Base-by-base conservation (phyloP, 2,113 vertebrate species). In the Tachycineta bicolor region DNA sequence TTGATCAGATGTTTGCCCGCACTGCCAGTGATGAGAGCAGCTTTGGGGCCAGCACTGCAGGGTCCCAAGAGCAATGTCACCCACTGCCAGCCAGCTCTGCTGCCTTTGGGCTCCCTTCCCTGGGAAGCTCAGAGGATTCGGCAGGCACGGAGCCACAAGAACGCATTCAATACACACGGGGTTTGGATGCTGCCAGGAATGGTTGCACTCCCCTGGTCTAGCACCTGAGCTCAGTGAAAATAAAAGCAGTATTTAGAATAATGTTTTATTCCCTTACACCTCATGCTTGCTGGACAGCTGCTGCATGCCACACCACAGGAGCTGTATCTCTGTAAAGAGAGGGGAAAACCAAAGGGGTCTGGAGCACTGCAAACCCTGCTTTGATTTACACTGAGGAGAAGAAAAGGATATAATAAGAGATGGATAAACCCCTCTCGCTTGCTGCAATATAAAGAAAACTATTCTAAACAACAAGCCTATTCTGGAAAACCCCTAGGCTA, bases 391-490 rank as follows among this genome's bases (percentile, higher is more conserved):
- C 10, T 7, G 33, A 92, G 31, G 31, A 74, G 59, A 93, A 11
- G 26, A 87, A 93, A 96, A 85, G 74, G 10, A 76, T 44, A 43
- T 44, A 83, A 41, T 23, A 87, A 80, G 31, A 74, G 46, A 93
- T 33, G 53, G 59, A 73, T 90, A 63, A 91, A 31, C 33, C 53
- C 31, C 33, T 62, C 56, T 67, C 0, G 0, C 78, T 88, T 29
- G 23, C 67, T 90, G 20, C 47, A 88, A 74, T 55, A 80, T 28
- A 90, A 91, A 87, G 50, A 82, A 74, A 96, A 83, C 39, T 81
- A 91, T 85, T 97, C 71, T 37, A 80, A 94, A 94, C 70, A 95
- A 69, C 52, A 88, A 91, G 14, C 16, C 18, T 87, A 89, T 83
- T 96, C 83, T 75, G 65, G 41, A 97, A 96, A 52, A 84, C 71